Conservation (phyloP, 2,888 invertebrate genomes). For the Oxyscelio sp. region DNA sequence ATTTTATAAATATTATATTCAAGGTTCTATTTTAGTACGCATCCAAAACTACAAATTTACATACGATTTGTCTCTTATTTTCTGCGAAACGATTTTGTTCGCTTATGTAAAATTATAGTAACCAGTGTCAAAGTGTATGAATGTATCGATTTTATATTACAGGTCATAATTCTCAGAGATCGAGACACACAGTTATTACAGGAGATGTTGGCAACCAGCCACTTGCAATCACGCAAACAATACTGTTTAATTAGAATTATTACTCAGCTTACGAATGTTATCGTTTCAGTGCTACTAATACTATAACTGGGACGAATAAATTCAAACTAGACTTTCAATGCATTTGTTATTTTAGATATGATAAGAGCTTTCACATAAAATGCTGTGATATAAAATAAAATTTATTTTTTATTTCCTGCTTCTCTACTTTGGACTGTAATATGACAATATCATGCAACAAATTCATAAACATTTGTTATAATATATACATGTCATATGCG, state of each 20-base stretch:
- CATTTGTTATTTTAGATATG: slow-evolving; percentile 23
- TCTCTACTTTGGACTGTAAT: slow-evolving; percentile 1
- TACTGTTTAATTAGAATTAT: slow-evolving; percentile 55
- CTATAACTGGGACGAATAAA: slow-evolving; percentile 32
- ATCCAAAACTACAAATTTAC: background rate
- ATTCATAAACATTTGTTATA: too few relatives aligned
- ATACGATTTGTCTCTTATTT: background rate
- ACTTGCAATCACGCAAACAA: slow-evolving; percentile 55
- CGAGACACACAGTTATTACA: slow-evolving; percentile 36
- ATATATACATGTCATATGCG: too few relatives aligned
- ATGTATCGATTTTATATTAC: slow-evolving; percentile 25
- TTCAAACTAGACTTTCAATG: slow-evolving; percentile 22
- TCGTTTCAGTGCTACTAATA: slow-evolving; percentile 39
- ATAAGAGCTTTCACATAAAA: slow-evolving; percentile 5
- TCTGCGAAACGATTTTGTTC: background rate
- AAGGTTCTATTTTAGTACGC: background rate
- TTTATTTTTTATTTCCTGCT: background rate
- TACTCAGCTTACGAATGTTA: slow-evolving; percentile 48
- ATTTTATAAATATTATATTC: too few relatives aligned
- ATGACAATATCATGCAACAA: background rate
- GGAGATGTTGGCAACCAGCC: slow-evolving; percentile 42
- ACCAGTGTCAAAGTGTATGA: background rate
- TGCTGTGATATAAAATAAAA: background rate
- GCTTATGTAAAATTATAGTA: background rate
- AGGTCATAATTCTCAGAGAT: slow-evolving; percentile 11